Conservation (phyloP, 2,113 vertebrate genomes). For the Nibea coibor region DNA sequence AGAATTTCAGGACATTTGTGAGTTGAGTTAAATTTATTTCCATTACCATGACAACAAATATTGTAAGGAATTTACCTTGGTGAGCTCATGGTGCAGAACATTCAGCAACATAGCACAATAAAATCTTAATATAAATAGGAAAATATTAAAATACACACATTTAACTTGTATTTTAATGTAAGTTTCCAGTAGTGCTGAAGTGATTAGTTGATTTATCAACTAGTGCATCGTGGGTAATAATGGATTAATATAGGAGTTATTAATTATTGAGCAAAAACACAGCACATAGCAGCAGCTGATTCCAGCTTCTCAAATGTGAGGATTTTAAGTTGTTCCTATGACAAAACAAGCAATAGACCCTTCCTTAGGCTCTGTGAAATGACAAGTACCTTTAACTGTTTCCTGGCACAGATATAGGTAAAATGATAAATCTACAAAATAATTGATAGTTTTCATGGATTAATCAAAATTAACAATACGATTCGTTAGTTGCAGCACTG, state of each 20-base stretch:
- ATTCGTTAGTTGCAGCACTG: background rate
- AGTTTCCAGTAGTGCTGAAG: background rate
- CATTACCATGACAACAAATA: background rate
- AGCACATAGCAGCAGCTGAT: no score
- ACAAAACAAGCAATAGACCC: background rate
- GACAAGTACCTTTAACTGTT: no score
- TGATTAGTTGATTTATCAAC: background rate
- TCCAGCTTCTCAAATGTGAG: background rate
- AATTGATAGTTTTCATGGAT: background rate
- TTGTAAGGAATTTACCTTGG: background rate
- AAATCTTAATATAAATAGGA: background rate
- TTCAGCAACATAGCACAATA: background rate
- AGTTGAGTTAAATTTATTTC: background rate
- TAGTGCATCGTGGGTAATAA: no score
- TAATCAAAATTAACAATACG: background rate
- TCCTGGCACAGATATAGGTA: background rate
- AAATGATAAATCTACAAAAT: background rate
- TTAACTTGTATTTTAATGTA: background rate
- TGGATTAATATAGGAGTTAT: background rate
- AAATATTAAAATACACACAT: background rate
- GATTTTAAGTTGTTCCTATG: background rate
- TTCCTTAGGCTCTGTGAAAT: background rate
- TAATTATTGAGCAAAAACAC: background rate
- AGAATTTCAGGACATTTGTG: conserved; percentile 1
- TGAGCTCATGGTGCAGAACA: background rate